A percentile compares a stretch with the other conserved stretches of the same genome.
These are phyloP conservation scores for Dasyurus viverrinus DNA, from an alignment of 2,113 vertebrate species.

Conservation along the genomic window DNA sequence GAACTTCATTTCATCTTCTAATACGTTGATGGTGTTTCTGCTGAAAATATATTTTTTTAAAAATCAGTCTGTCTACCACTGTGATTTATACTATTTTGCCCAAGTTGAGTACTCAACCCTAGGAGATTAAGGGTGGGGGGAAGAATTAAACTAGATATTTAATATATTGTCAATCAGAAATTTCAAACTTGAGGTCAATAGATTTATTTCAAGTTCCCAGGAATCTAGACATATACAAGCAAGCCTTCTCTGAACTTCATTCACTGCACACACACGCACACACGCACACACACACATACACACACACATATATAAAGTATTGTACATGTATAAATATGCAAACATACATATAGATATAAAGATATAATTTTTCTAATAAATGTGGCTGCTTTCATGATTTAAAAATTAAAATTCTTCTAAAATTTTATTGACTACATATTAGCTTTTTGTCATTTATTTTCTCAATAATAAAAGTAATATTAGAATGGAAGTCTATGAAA, in stretches of 20 bases:
- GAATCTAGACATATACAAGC: not conserved
- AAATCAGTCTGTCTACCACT: not conserved
- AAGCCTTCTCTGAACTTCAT: not conserved
- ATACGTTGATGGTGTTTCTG: not conserved
- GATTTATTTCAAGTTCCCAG: not conserved
- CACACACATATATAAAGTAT: not conserved
- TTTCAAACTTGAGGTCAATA: no score
- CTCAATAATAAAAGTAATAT: not conserved
- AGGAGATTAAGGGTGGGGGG: not conserved
- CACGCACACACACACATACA: no score
- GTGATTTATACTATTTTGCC: not conserved
- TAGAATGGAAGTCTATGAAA: not conserved
- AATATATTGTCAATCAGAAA: no score
- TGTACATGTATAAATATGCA: no score
- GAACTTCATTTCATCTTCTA: not conserved
- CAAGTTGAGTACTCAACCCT: not conserved
- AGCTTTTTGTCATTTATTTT: not conserved
- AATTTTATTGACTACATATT: not conserved
- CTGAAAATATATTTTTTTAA: not conserved
- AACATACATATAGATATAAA: no score
- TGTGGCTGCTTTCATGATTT: not conserved
- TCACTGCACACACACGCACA: no score
- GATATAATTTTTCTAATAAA: not conserved
- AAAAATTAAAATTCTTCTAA: not conserved
- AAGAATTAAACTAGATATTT: not conserved